Conservation (phyloP, 2,888 invertebrate genomes). For the Hypselothyrea guttata region DNA sequence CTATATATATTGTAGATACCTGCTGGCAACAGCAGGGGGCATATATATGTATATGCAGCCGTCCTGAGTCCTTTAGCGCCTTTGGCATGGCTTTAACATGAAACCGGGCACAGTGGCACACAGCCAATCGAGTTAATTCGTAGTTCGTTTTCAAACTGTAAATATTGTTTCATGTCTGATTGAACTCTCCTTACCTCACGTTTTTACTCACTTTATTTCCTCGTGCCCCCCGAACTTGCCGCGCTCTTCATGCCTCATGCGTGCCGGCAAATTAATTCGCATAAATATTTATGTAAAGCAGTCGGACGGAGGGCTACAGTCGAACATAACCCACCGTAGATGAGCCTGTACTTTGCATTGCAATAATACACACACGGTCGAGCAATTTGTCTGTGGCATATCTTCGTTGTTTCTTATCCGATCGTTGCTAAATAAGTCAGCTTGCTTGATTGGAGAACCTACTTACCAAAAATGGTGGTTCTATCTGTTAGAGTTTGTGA, state of each 20-base stretch:
- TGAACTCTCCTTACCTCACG: conserved; percentile 37
- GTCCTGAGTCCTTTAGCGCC: conserved; percentile 1
- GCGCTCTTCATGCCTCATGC: too few relatives aligned
- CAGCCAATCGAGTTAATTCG: conserved; percentile 49
- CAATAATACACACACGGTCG: too few relatives aligned
- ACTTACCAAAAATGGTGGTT: too few relatives aligned
- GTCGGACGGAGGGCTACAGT: too few relatives aligned
- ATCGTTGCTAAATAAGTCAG: too few relatives aligned
- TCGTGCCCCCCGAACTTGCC: conserved; percentile 2
- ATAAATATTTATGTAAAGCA: conserved; percentile 67
- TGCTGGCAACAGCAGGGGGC: conserved; percentile 10
- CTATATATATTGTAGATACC: conserved; percentile 4
- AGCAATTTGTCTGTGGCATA: too few relatives aligned
- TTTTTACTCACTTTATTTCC: not conserved
- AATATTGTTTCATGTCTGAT: conserved; percentile 68
- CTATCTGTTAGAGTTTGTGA: too few relatives aligned
- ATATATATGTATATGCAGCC: not conserved
- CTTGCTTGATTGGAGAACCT: too few relatives aligned
- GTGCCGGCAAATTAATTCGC: conserved; percentile 67
- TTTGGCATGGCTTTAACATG: not conserved
- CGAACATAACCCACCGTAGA: too few relatives aligned
- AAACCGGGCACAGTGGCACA: conserved; percentile 21
- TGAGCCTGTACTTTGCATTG: too few relatives aligned
- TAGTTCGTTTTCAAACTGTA: conserved; percentile 55
- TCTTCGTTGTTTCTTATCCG: too few relatives aligned